Evolutionary conservation across 2,888 invertebrate genomes (phyloP).

Genomic region (Cenopis cana): DNA sequence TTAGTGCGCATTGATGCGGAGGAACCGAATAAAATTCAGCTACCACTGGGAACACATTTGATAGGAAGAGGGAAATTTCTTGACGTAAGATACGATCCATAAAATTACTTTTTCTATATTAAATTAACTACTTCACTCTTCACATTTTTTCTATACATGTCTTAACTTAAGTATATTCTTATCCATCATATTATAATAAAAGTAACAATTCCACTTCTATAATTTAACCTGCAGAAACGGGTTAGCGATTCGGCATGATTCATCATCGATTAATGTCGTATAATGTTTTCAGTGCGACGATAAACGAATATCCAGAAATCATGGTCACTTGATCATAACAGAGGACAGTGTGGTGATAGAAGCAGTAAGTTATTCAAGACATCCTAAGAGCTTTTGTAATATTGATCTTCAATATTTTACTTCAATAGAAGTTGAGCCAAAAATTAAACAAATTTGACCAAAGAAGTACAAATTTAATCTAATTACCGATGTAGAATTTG

Average conservation of each 20-base stretch:
- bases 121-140: background rate
- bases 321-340: conserved; percentile 75
- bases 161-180: no score
- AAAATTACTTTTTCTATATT: no score
- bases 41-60: conserved; percentile 63
- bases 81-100: conserved; percentile 64
- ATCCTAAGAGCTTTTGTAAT: no score
- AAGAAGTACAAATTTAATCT: no score
- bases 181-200: no score
- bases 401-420: no score
- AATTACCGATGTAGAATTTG: no score
- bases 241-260: background rate
- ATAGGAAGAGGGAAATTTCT: conserved; percentile 73
- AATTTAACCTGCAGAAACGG: background rate
- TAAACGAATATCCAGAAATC: conserved; percentile 81
- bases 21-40: conserved; percentile 63
- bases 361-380: conserved; percentile 63
- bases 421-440: no score
- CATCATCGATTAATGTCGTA: background rate
- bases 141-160: background rate
- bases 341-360: conserved; percentile 67
- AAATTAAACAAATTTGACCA: no score
- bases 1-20: conserved; percentile 65
- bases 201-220: background rate
- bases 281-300: conserved; percentile 74